Percentiles rank a stretch among this genome's conserved stretches.
Conservation (phyloP, 2,888 invertebrate genomes). For the Hypolimnas misippus region DNA sequence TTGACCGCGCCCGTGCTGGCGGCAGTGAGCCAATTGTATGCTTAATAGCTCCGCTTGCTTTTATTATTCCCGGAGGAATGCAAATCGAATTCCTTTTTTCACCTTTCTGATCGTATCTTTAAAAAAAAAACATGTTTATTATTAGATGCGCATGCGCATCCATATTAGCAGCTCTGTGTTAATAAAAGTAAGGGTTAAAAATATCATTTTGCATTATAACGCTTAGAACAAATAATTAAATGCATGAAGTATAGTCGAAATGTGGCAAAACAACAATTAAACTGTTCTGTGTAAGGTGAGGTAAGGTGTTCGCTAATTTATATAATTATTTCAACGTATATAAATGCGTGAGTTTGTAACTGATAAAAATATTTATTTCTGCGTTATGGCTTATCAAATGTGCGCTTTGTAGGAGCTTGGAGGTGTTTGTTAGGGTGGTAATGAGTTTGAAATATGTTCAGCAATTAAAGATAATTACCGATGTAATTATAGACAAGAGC, state of each 20-base stretch:
- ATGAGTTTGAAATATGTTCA: slow-evolving; percentile 15
- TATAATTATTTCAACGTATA: neutral
- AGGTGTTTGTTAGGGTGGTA: slow-evolving; percentile 3
- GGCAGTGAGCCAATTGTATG: slow-evolving; percentile 31
- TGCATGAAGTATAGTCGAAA: slow-evolving; percentile 27
- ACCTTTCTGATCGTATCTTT: slow-evolving; percentile 15
- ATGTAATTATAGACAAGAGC: slow-evolving; percentile 19
- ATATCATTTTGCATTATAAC: slow-evolving; percentile 10
- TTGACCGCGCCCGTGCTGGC: slow-evolving; percentile 23
- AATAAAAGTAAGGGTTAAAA: neutral
- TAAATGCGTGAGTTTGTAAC: slow-evolving; percentile 5
- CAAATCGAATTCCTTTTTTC: slow-evolving; percentile 13
- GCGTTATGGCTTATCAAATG: neutral
- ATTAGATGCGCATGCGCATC: slow-evolving; percentile 1
- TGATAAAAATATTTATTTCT: slow-evolving; percentile 4
- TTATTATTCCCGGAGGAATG: slow-evolving; percentile 14
- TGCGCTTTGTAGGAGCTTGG: slow-evolving; percentile 6
- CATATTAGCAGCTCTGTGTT: neutral
- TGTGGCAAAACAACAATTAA: slow-evolving; percentile 2
- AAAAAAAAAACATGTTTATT: slow-evolving; percentile 13
- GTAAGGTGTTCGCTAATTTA: slow-evolving; percentile 12
- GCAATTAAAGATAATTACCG: slow-evolving; percentile 26
- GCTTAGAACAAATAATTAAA: slow-evolving; percentile 22
- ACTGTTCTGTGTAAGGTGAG: neutral
- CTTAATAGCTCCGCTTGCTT: slow-evolving; percentile 26